These are phyloP conservation scores for Centruroides vittatus DNA, from an alignment of 1,140 invertebrate species.

Conservation along the genomic window DNA sequence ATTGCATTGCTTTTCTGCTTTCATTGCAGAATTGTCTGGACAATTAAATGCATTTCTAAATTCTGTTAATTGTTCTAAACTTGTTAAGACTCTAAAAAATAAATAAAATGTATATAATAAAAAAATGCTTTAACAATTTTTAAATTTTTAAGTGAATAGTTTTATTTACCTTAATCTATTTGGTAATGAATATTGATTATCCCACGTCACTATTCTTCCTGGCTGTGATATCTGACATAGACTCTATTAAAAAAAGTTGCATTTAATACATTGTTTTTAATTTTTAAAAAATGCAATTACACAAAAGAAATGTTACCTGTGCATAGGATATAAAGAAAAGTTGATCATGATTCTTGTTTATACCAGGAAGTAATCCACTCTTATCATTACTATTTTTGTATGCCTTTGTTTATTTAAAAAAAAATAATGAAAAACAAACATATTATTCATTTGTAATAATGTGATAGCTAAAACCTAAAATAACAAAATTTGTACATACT, in stretches of 20 bases:
- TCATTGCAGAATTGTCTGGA: conserved; percentile 1
- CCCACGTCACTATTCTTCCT: neutral
- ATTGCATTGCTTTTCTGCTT: conserved; percentile 1
- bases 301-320: conserved; percentile 2
- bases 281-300: neutral
- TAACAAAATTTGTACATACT: neutral
- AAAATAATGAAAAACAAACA: too few relatives aligned
- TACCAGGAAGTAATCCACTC: neutral
- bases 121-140: neutral
- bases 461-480: too few relatives aligned
- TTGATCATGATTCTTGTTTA: conserved; percentile 3
- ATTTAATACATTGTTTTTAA: too few relatives aligned
- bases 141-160: neutral
- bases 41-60: conserved; percentile 9
- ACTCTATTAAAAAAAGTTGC: neutral
- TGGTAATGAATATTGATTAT: neutral
- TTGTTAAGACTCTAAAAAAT: conserved; percentile 1
- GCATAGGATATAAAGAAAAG: conserved; percentile 13
- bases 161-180: neutral
- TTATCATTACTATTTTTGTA: neutral
- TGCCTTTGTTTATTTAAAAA: neutral
- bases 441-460: too few relatives aligned
- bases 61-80: conserved; percentile 8
- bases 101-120: neutral
- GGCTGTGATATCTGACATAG: too few relatives aligned